Percentiles rank a stretch among this genome's conserved stretches.
Conservation (phyloP, 2,888 invertebrate species). For the Sabellastarte sp. region DNA sequence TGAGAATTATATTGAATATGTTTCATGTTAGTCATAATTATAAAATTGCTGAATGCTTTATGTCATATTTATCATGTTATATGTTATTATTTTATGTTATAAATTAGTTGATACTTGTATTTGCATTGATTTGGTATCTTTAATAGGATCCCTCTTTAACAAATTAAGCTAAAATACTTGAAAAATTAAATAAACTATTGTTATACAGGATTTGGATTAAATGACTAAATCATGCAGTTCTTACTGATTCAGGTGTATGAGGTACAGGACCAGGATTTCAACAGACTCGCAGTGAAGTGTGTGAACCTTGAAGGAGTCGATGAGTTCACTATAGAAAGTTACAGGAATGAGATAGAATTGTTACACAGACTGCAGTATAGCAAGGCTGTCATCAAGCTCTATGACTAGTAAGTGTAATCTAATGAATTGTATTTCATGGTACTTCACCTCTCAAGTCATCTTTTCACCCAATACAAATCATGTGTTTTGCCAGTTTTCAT, state of each 20-base stretch:
- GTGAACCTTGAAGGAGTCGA: constrained; percentile 75
- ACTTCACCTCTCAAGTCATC: too few relatives aligned
- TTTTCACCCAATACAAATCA: too few relatives aligned
- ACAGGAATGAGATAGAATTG: constrained; percentile 84
- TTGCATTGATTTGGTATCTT: too few relatives aligned
- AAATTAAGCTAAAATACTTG: too few relatives aligned
- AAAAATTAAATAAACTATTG: neutral
- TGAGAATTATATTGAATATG: too few relatives aligned
- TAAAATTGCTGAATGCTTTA: too few relatives aligned
- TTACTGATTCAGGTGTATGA: constrained; percentile 66
- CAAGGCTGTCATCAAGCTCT: constrained; percentile 78
- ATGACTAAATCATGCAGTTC: neutral
- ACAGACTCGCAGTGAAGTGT: constrained; percentile 75
- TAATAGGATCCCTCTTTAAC: neutral
- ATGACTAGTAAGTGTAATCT: constrained; percentile 82
- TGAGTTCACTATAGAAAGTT: constrained; percentile 72
- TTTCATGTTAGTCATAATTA: too few relatives aligned
- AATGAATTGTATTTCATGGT: too few relatives aligned
- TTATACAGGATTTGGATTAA: neutral
- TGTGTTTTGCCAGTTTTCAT: too few relatives aligned
- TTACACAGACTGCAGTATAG: constrained; percentile 76
- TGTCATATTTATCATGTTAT: too few relatives aligned
- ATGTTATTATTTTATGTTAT: too few relatives aligned
- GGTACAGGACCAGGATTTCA: constrained; percentile 64
- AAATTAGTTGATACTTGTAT: too few relatives aligned